Conservation (phyloP, 1,140 invertebrate species). For the Drosophila lini region DNA sequence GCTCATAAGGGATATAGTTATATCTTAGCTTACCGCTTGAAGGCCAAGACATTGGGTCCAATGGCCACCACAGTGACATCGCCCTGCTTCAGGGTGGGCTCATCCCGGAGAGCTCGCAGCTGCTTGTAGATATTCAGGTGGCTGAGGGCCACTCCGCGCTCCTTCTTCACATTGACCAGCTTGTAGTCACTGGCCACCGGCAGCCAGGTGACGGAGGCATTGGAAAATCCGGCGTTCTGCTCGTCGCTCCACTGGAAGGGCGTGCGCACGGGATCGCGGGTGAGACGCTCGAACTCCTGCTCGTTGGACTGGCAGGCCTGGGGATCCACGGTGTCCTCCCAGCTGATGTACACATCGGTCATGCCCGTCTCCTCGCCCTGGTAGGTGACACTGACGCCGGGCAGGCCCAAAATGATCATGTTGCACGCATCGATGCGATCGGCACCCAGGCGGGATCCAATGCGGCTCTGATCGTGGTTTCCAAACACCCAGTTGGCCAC, state of each 20-base stretch:
- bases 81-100: slow-evolving; percentile 83
- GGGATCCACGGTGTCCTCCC: slow-evolving; percentile 85
- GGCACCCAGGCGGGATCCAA: slow-evolving; percentile 86
- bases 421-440: slow-evolving; percentile 88
- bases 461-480: slow-evolving; percentile 88
- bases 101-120: slow-evolving; percentile 62
- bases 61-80: slow-evolving; percentile 68
- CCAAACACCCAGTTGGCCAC: slow-evolving; percentile 88
- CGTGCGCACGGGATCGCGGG: slow-evolving; percentile 87
- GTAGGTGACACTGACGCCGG: slow-evolving; percentile 90
- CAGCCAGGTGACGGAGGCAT: slow-evolving; percentile 88
- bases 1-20: fast-evolving
- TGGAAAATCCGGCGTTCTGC: slow-evolving; percentile 86
- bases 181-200: slow-evolving; percentile 87
- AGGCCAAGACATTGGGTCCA: slow-evolving; percentile 84
- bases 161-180: slow-evolving; percentile 85
- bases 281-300: slow-evolving; percentile 68
- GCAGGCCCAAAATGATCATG: slow-evolving; percentile 89
- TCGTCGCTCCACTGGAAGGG: slow-evolving; percentile 89
- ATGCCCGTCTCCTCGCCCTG: slow-evolving; percentile 94
- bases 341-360: slow-evolving; percentile 87
- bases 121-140: slow-evolving; percentile 81
- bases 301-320: slow-evolving; percentile 79
- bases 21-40: slow-evolving; percentile 82
- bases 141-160: slow-evolving; percentile 75